phyloP scores from a whole-genome alignment of 2,888 invertebrate genomes.

The Drosophila leonis region DNA sequence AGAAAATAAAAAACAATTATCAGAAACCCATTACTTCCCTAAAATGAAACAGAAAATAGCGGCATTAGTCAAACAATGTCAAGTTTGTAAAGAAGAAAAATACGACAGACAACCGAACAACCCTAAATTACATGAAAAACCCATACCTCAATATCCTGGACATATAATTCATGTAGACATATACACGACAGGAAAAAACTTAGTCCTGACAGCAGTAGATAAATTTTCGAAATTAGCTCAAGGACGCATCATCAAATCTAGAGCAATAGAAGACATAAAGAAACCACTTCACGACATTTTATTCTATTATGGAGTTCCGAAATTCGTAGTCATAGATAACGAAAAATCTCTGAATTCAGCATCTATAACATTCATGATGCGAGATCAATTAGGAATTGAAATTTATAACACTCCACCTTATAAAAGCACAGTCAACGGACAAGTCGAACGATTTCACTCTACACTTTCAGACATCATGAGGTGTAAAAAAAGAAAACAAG shows the following conservation, averaged over 20 bases:
- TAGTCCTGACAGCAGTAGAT: not conserved
- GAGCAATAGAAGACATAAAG: not conserved
- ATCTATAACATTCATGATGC: too few relatives aligned
- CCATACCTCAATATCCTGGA: not conserved
- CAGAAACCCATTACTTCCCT: not conserved
- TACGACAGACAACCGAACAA: not conserved
- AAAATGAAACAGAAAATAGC: constrained; percentile 1
- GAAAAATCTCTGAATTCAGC: too few relatives aligned
- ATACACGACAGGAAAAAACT: not conserved
- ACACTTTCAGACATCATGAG: too few relatives aligned
- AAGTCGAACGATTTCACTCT: too few relatives aligned
- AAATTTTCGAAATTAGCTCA: not conserved
- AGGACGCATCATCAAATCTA: not conserved
- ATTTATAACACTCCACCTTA: too few relatives aligned
- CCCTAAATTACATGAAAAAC: not conserved
- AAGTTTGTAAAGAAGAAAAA: not conserved
- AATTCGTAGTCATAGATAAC: not conserved
- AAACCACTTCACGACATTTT: not conserved
- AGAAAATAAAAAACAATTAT: not conserved
- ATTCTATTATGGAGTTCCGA: not conserved
- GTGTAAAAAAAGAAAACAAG: too few relatives aligned
- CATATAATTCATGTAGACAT: not conserved
- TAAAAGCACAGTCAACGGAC: too few relatives aligned
- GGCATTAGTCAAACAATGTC: too few relatives aligned
- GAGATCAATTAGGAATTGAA: too few relatives aligned